A percentile compares a stretch with the other conserved stretches of the same genome.
Evolutionary conservation across 1,140 invertebrate genomes (phyloP).

Genomic region (Spodoptera frugiperda): DNA sequence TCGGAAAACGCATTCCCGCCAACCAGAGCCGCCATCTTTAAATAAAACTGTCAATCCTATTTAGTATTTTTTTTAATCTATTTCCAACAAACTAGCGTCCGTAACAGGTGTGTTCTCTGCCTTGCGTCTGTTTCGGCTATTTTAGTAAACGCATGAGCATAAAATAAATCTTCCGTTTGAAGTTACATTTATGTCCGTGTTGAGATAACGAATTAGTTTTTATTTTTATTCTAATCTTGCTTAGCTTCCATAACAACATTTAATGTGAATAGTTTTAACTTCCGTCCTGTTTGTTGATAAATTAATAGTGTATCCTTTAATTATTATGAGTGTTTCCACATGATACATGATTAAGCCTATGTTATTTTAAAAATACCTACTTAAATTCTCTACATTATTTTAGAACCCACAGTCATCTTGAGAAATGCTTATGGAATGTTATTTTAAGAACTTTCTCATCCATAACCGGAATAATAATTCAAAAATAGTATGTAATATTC

Average conservation of each 20-base stretch:
- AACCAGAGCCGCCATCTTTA: slow-evolving; percentile 20
- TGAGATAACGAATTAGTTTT: slow-evolving; percentile 62
- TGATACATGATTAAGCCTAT: neutral
- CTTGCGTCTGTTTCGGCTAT: slow-evolving; percentile 66
- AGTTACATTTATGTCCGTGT: slow-evolving; percentile 65
- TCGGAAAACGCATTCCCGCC: slow-evolving; percentile 25
- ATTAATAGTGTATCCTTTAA: slow-evolving; percentile 13
- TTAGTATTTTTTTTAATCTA: slow-evolving; percentile 65
- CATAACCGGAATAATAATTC: neutral
- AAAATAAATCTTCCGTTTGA: slow-evolving; percentile 78
- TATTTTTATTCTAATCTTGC: slow-evolving; percentile 49
- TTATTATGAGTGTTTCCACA: slow-evolving; percentile 9
- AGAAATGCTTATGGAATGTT: no score
- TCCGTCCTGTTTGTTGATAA: slow-evolving; percentile 29
- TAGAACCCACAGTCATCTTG: no score
- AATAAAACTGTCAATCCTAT: slow-evolving; percentile 77
- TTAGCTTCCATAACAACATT: slow-evolving; percentile 1
- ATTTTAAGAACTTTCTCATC: neutral
- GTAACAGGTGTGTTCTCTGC: slow-evolving; percentile 72
- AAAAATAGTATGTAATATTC: no score
- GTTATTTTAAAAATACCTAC: neutral
- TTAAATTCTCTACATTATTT: neutral
- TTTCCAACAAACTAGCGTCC: slow-evolving; percentile 65
- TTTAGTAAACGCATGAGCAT: slow-evolving; percentile 65
- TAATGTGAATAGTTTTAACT: slow-evolving; percentile 36